Evolutionary conservation across 64 coral and sea anemone genomes (phyloP).

Genomic region (Montipora foliosa): DNA sequence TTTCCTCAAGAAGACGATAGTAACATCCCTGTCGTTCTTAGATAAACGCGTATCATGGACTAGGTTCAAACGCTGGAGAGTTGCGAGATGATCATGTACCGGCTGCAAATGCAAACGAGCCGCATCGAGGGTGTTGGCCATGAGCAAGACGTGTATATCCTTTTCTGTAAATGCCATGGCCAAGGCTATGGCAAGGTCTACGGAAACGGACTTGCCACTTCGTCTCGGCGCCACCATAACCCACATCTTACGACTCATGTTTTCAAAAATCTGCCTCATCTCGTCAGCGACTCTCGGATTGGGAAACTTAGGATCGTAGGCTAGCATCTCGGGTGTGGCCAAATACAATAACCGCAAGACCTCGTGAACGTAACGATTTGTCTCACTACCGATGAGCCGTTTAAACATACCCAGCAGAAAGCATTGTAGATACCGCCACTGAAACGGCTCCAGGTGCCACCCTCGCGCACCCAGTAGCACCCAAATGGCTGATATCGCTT

Average conservation of each 20-base stretch:
- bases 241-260: background rate
- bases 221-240: background rate
- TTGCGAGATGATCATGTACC: background rate
- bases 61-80: background rate
- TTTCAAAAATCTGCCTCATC: background rate
- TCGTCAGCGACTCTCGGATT: background rate
- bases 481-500: background rate
- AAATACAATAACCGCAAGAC: background rate
- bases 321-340: background rate
- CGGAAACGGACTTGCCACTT: background rate
- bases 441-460: background rate
- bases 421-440: background rate
- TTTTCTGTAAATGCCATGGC: background rate
- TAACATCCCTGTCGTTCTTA: background rate
- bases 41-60: background rate
- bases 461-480: background rate
- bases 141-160: background rate
- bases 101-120: background rate
- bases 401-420: background rate
- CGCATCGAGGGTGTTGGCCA: background rate
- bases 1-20: background rate
- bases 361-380: background rate
- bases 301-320: background rate
- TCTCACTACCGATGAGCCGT: background rate
- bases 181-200: background rate